Evolutionary conservation across 2,888 invertebrate species (phyloP), one percentile per base, ranked within the genome.

Genomic region (Trichopoda pennipes): DNA sequence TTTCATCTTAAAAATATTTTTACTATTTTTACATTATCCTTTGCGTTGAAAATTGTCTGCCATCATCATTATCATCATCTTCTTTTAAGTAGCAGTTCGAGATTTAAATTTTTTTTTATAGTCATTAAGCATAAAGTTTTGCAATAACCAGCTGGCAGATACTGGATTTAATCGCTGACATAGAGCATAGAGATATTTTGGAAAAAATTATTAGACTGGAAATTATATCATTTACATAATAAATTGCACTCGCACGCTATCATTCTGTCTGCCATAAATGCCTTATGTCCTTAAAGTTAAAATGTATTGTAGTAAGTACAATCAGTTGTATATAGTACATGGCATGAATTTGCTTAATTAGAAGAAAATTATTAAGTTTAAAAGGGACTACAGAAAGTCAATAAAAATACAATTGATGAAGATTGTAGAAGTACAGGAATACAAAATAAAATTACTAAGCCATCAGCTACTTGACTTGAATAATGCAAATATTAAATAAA

Each of bases 131-230:
- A 76, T 16, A 76, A 75, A 68, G 14, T 44, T 51, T n/a, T n/a
- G 60, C 21, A 51, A 61, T 68, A 44, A 60, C n/a, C 64, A 58
- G 55, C 55, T 69, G 76, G 17, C 69, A 69, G 76, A 55, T 53
- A 53, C 28, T 63, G 61, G 60, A 28, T 61, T 51, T 44, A 44
- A 17, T 47, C 17, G 47, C 69, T 44, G 68, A 23, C 74, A 58
- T n/a, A 12, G 28, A 49, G 21, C n/a, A n/a, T n/a, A n/a, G n/a
- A n/a, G n/a, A n/a, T n/a, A 28, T 68, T 51, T 42, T 32, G 58
- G 12, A 19, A 42, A 69, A 55, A 69, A 14, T 69, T 63, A 77
- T 77, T 56, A 70, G 61, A 77, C 69, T 69, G 61, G 35, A 76
- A 76, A 69, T 69, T 44, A 53, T 76, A 53, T 53, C 7, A 47